These are phyloP conservation scores for Knipowitschia caucasica DNA, from an alignment of 2,797 vertebrate genomes.

Conservation along the genomic window DNA sequence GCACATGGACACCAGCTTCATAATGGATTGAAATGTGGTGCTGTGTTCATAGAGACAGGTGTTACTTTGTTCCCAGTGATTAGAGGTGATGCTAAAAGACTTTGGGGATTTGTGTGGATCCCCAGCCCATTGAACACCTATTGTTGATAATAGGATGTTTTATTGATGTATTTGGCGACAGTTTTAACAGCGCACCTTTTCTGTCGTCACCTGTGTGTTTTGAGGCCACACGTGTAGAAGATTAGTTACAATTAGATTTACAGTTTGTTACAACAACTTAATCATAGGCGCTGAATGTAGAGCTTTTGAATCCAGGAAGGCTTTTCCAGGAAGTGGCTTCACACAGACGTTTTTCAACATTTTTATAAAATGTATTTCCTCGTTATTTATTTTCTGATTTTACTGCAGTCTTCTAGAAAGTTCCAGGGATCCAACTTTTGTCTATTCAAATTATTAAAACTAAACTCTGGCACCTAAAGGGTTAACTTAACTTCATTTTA, in stretches of 20 bases:
- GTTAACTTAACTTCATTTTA: too few relatives aligned
- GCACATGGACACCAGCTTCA: slow-evolving; percentile 28
- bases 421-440: too few relatives aligned
- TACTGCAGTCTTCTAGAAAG: too few relatives aligned
- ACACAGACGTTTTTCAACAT: too few relatives aligned
- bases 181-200: slow-evolving; percentile 1
- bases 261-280: not conserved
- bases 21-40: slow-evolving; percentile 57
- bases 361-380: too few relatives aligned
- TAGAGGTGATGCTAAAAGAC: slow-evolving; percentile 13
- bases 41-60: slow-evolving; percentile 51
- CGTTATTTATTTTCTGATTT: too few relatives aligned
- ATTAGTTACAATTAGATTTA: not conserved
- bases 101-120: slow-evolving; percentile 16
- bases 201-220: slow-evolving; percentile 1
- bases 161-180: slow-evolving; percentile 1
- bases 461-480: too few relatives aligned
- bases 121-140: slow-evolving; percentile 5
- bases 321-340: too few relatives aligned
- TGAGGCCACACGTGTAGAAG: slow-evolving; percentile 4
- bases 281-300: too few relatives aligned
- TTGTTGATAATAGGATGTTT: not conserved
- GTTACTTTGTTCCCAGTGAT: slow-evolving; percentile 35
- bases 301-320: too few relatives aligned
- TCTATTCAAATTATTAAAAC: too few relatives aligned